Evolutionary conservation across 2,797 vertebrate genomes (phyloP).

Genomic region (Mastacembelus armatus): DNA sequence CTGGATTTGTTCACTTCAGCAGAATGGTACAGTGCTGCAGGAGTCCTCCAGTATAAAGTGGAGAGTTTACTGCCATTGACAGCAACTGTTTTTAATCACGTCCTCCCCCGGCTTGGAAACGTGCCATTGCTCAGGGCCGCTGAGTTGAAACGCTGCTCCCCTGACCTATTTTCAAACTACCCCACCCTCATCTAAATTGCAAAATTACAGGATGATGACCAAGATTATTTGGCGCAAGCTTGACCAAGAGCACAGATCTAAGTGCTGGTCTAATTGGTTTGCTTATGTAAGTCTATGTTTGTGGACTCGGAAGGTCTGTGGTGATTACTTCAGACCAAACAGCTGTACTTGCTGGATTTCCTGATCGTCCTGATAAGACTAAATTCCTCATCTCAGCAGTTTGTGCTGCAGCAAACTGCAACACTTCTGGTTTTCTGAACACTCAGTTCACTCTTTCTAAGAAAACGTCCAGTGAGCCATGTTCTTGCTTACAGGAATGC

Average conservation of each 20-base stretch:
- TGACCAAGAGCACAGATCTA: neutral
- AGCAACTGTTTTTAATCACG: constrained; percentile 35
- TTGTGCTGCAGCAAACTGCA: neutral
- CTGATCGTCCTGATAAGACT: constrained; percentile 19
- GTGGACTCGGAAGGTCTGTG: too few species aligned
- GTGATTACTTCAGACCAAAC: constrained; percentile 16
- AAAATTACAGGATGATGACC: constrained; percentile 69
- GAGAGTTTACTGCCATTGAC: constrained; percentile 21
- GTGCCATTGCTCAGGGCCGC: constrained; percentile 1
- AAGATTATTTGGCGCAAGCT: constrained; percentile 36
- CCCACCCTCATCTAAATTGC: constrained; percentile 31
- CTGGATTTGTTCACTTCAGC: constrained; percentile 16
- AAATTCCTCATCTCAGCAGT: neutral
- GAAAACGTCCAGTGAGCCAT: neutral
- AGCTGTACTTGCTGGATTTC: neutral
- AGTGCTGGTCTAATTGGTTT: neutral
- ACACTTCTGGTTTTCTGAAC: neutral
- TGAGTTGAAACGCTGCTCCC: constrained; percentile 23
- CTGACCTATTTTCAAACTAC: constrained; percentile 37
- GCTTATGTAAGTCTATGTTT: neutral
- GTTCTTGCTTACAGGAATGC: neutral
- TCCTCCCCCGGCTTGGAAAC: constrained; percentile 33
- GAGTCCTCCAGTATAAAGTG: neutral
- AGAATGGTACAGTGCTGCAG: neutral
- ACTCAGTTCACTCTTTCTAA: neutral